A percentile compares a stretch with the other conserved stretches of the same genome.
These are phyloP conservation scores for Saturnia japonica DNA, from an alignment of 2,888 invertebrate genomes.

Conservation along the genomic window DNA sequence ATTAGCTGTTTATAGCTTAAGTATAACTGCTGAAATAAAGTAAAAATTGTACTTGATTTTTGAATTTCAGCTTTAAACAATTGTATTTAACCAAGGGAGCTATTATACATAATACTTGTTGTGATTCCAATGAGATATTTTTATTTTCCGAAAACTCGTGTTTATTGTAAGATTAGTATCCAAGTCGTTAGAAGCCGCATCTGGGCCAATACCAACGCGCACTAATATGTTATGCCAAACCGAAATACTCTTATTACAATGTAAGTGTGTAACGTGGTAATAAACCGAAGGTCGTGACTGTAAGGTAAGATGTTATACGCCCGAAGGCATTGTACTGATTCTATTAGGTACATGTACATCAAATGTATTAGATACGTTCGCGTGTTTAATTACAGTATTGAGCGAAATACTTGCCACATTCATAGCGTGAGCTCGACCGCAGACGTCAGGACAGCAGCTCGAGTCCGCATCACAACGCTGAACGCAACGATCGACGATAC, in stretches of 20 bases:
- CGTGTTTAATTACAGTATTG: slow-evolving; percentile 44
- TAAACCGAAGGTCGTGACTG: slow-evolving; percentile 6
- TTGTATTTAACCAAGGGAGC: not conserved
- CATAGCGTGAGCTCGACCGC: slow-evolving; percentile 37
- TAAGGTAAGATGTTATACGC: not conserved
- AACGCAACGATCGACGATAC: slow-evolving; percentile 22
- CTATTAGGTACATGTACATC: not conserved
- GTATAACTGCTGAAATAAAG: not conserved
- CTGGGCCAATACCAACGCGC: not conserved
- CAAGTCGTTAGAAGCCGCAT: not conserved
- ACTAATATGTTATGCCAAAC: not conserved
- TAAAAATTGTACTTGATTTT: not conserved
- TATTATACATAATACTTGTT: not conserved
- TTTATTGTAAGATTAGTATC: not conserved
- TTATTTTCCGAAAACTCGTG: not conserved
- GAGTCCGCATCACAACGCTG: slow-evolving; percentile 24
- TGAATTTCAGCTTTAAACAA: not conserved
- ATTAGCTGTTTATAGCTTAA: not conserved
- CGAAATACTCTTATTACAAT: not conserved
- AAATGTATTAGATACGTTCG: not conserved
- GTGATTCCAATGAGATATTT: not conserved
- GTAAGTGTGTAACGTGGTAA: slow-evolving; percentile 4
- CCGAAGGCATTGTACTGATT: slow-evolving; percentile 23
- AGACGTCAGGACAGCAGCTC: slow-evolving; percentile 28
- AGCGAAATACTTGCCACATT: slow-evolving; percentile 49